Evolutionary conservation across 2,113 vertebrate genomes (phyloP).

Genomic region (Hypomesus transpacificus): DNA sequence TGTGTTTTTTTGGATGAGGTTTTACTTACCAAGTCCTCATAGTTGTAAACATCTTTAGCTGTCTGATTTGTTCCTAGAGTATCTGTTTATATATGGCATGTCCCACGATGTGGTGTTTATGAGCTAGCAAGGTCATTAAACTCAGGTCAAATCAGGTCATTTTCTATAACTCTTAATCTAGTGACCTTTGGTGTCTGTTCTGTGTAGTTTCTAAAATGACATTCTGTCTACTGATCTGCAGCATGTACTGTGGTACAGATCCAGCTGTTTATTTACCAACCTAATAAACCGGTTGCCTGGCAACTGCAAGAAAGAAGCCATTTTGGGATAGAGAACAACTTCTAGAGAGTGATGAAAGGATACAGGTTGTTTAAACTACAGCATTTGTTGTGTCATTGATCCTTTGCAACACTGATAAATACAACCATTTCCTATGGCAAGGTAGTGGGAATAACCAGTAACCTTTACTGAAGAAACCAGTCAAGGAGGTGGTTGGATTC

Average conservation of each 20-base stretch:
- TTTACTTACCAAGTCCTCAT: too few relatives aligned
- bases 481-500: too few relatives aligned
- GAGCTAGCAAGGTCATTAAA: background rate
- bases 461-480: too few relatives aligned
- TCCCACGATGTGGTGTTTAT: constrained; percentile 6
- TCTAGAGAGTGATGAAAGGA: constrained; percentile 13
- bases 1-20: too few relatives aligned
- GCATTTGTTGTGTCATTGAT: background rate
- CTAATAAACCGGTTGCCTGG: constrained; percentile 42
- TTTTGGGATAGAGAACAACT: constrained; percentile 16
- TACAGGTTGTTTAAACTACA: constrained; percentile 22
- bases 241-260: constrained; percentile 13
- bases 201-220: constrained; percentile 7
- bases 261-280: constrained; percentile 39
- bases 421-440: too few relatives aligned
- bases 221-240: constrained; percentile 21
- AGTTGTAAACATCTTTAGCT: too few relatives aligned
- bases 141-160: too few relatives aligned
- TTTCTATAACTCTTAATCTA: too few relatives aligned
- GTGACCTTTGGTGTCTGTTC: constrained; percentile 26
- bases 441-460: too few relatives aligned
- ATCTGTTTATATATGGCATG: background rate
- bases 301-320: constrained; percentile 29
- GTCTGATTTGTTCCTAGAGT: too few relatives aligned
- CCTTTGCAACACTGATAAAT: background rate